Base-by-base conservation (phyloP, 2,113 vertebrate species). In the Toxotes jaculatrix region DNA sequence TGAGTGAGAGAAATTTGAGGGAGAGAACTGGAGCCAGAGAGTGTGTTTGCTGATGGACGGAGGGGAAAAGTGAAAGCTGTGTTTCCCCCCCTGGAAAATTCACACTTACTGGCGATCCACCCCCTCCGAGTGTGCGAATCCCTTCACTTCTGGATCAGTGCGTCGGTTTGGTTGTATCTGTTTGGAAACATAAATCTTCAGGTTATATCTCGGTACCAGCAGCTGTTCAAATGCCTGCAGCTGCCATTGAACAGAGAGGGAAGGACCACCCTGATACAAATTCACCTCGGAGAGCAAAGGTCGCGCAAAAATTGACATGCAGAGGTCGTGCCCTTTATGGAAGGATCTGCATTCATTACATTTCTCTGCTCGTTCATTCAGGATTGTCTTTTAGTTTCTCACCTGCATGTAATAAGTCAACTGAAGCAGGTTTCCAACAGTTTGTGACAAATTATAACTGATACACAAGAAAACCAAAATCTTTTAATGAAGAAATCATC, bases 71-170 rank as follows among this genome's bases (percentile, higher is more conserved):
- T 68, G 56, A 76, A 77, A 70, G 53, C 60, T 34, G 53, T 60
- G 77, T 80, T 77, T 77, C 51, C 67, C 64, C 51, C 68, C 27
- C 65, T 43, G 60, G 60, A 84, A 74, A 82, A 64, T 63, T 51
- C 81, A 55, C 45, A 61, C 55, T 67, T 32, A 17, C 9, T 34
- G 10, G 59, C 59, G 57, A 76, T 70, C 45, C n/a, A 10, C 4
- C 74, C 62, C 65, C 31, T 27, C 27, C 27, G 27, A 4, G 51
- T 27, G 62, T 64, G 56, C 57, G 61, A 69, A 61, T 62, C n/a
- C 70, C 45, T 38, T 49, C 36, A 12, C 59, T 9, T 13, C 21
- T 65, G 61, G 74, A 75, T 76, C 67, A 57, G 77, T 27, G 57
- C 53, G 72, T 85, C 71, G 16, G 74, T 53, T 62, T 53, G 71